Evolutionary conservation across 2,888 invertebrate genomes (phyloP).

Genomic region (Melieria picta): DNA sequence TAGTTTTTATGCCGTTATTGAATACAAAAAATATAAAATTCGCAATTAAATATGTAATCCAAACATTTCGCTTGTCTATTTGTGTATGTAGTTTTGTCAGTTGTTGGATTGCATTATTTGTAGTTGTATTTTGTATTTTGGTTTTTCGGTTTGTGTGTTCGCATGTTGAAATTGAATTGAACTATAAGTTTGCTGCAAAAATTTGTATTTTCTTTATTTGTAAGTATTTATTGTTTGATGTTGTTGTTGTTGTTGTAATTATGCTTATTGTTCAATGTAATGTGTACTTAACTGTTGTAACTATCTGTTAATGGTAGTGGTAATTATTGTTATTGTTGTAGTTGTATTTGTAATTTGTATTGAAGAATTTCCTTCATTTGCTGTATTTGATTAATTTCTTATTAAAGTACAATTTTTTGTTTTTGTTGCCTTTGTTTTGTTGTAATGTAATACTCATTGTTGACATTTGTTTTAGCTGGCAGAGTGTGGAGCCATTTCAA

Average conservation of each 20-base stretch:
- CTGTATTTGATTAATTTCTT: background rate
- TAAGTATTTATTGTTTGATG: slow-evolving; percentile 39
- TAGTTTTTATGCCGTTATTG: too few relatives aligned
- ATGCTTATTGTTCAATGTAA: slow-evolving; percentile 45
- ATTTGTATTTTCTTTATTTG: slow-evolving; percentile 45
- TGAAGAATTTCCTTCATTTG: background rate
- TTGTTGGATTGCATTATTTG: slow-evolving; percentile 10
- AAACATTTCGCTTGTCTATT: background rate
- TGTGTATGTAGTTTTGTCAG: slow-evolving; percentile 11
- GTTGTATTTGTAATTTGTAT: background rate
- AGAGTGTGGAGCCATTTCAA: too few relatives aligned
- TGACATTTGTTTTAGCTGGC: too few relatives aligned
- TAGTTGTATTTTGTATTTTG: slow-evolving; percentile 35
- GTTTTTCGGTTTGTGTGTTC: slow-evolving; percentile 42
- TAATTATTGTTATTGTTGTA: background rate
- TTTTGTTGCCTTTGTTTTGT: background rate
- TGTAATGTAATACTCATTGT: background rate
- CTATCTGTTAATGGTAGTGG: slow-evolving; percentile 15
- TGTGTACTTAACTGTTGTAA: slow-evolving; percentile 15
- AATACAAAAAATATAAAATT: too few relatives aligned
- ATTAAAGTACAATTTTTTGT: background rate
- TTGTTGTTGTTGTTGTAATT: slow-evolving; percentile 27
- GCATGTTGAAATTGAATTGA: slow-evolving; percentile 27
- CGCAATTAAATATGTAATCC: too few relatives aligned
- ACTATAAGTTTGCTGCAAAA: slow-evolving; percentile 39